These are phyloP conservation scores for Meriones unguiculatus DNA, from an alignment of 2,113 vertebrate species.

Conservation along the genomic window DNA sequence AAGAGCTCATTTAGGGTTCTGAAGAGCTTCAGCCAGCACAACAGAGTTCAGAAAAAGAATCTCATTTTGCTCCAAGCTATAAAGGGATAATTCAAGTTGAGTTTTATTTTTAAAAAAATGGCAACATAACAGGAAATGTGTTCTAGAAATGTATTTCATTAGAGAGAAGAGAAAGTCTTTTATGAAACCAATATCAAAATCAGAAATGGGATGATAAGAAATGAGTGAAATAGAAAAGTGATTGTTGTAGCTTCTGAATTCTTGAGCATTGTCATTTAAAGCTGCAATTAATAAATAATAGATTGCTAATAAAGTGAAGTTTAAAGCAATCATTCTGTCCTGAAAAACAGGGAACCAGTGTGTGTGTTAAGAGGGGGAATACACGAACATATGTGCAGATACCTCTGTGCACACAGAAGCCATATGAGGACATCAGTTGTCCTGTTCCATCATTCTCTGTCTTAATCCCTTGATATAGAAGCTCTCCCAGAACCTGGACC, in stretches of 20 bases:
- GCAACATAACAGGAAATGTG: slow-evolving; percentile 67
- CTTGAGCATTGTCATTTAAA: slow-evolving; percentile 22
- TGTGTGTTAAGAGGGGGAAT: background rate
- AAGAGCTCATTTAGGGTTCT: slow-evolving; percentile 50
- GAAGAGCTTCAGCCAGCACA: slow-evolving; percentile 64
- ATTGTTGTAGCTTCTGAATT: background rate
- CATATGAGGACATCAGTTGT: background rate
- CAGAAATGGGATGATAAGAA: slow-evolving; percentile 66
- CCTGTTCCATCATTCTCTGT: background rate
- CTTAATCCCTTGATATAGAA: too few species aligned
- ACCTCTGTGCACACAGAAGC: too few species aligned
- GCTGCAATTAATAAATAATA: slow-evolving; percentile 43
- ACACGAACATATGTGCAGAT: background rate
- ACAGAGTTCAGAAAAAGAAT: slow-evolving; percentile 36
- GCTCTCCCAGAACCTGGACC: background rate
- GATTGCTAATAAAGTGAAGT: background rate
- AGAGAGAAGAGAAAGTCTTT: slow-evolving; percentile 74
- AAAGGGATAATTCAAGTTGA: slow-evolving; percentile 72
- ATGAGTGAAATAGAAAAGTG: slow-evolving; percentile 25
- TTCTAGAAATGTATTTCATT: slow-evolving; percentile 75
- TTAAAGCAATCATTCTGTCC: slow-evolving; percentile 17
- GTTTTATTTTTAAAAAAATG: slow-evolving; percentile 69
- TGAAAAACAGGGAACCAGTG: background rate
- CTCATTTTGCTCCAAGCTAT: slow-evolving; percentile 47
- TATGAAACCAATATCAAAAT: slow-evolving; percentile 69